Evolutionary conservation across 2,888 invertebrate genomes (phyloP).

Genomic region (Tortrix viridana): DNA sequence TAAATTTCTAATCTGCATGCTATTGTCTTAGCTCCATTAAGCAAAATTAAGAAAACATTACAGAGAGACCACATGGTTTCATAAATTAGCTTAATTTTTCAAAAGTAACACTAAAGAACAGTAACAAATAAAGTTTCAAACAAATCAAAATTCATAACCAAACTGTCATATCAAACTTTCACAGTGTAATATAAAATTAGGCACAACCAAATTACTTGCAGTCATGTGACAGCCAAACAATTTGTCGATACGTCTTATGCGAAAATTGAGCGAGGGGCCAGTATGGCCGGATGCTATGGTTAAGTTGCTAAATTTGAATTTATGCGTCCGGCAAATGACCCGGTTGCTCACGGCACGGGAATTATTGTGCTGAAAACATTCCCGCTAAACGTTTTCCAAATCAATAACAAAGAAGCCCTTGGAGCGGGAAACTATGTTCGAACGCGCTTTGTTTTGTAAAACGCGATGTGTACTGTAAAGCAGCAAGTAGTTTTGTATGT

Average conservation of each 20-base stretch:
- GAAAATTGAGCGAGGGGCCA: conserved; percentile 47
- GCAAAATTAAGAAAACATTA: background rate
- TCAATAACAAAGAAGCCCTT: conserved; percentile 17
- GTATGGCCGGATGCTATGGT: conserved; percentile 58
- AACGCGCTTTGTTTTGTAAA: conserved; percentile 4
- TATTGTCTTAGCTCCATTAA: conserved; percentile 9
- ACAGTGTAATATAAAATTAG: conserved; percentile 13
- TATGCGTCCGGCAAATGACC: conserved; percentile 66
- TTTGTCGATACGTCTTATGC: conserved; percentile 47
- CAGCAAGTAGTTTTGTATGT: no score
- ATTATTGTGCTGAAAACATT: conserved; percentile 27
- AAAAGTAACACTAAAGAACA: background rate
- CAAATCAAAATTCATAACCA: background rate
- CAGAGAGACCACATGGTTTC: background rate
- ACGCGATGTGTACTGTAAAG: background rate
- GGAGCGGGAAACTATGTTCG: conserved; percentile 2
- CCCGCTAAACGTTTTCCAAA: background rate
- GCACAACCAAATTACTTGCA: conserved; percentile 26
- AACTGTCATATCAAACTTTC: conserved; percentile 5
- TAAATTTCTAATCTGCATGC: background rate
- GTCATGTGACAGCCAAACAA: conserved; percentile 46
- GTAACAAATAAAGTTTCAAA: no score
- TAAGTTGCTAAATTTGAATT: conserved; percentile 73
- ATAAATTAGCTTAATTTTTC: background rate
- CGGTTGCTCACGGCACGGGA: conserved; percentile 34